phyloP scores from a whole-genome alignment of 2,888 invertebrate genomes.

The Stegana nigrithorax region DNA sequence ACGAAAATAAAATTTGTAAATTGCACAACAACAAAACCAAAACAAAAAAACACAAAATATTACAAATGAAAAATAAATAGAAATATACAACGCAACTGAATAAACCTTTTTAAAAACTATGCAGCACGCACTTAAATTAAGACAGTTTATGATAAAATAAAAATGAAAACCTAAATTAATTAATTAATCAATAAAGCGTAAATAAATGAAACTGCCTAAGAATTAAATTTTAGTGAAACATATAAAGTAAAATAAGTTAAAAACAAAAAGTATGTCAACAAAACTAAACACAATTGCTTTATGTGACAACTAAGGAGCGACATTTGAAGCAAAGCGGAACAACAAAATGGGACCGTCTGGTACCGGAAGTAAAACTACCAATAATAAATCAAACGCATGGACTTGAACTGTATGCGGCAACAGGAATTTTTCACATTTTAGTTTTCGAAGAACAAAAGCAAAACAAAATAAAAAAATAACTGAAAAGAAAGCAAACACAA shows the following conservation, averaged over 20 bases:
- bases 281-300: too few relatives aligned
- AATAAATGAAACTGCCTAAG: conserved; percentile 64
- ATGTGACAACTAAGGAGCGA: too few relatives aligned
- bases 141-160: conserved; percentile 13
- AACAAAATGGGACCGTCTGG: conserved; percentile 5
- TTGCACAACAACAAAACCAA: not conserved
- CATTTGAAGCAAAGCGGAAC: not conserved
- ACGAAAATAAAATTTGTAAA: conserved; percentile 14
- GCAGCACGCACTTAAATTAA: conserved; percentile 41
- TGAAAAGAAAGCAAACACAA: not conserved
- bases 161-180: conserved; percentile 26
- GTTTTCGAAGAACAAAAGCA: conserved; percentile 17
- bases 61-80: not conserved
- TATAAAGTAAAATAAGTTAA: conserved; percentile 32
- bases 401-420: conserved; percentile 9
- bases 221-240: conserved; percentile 38
- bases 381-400: conserved; percentile 13
- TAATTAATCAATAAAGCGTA: conserved; percentile 41
- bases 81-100: too few relatives aligned
- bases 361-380: not conserved
- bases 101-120: conserved; percentile 44
- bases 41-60: not conserved
- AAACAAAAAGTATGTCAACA: not conserved
- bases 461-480: conserved; percentile 24
- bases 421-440: conserved; percentile 1